Conservation (phyloP, 1,140 invertebrate genomes). For the Leucophenga varia region DNA sequence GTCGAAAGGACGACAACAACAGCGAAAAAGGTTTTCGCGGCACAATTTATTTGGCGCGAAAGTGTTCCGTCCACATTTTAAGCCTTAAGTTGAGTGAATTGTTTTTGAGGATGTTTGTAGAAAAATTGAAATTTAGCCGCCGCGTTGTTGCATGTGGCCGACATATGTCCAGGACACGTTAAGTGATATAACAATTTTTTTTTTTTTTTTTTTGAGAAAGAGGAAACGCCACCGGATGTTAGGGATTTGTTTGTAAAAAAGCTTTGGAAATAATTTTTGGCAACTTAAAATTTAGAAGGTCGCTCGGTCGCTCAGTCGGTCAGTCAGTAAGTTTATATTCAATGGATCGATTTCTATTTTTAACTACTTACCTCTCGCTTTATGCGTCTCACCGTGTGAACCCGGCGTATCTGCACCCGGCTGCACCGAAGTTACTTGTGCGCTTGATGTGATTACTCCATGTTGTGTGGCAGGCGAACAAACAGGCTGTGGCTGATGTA, state of each 20-base stretch:
- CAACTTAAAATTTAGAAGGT: slow-evolving; percentile 40
- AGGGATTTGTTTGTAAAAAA: slow-evolving; percentile 35
- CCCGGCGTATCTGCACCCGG: slow-evolving; percentile 25
- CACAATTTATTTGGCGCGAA: slow-evolving; percentile 28
- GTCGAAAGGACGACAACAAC: too few relatives aligned
- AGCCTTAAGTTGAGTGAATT: too few relatives aligned
- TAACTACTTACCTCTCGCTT: slow-evolving; percentile 44
- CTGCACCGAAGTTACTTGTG: slow-evolving; percentile 20
- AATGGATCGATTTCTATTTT: too few relatives aligned
- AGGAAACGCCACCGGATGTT: slow-evolving; percentile 30
- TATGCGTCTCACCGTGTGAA: slow-evolving; percentile 30
- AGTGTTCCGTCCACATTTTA: too few relatives aligned
- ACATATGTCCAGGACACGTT: slow-evolving; percentile 50
- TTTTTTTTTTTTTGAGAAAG: slow-evolving; percentile 16
- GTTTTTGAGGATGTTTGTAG: slow-evolving; percentile 4
- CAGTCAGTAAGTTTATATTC: too few relatives aligned
- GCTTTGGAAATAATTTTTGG: slow-evolving; percentile 37
- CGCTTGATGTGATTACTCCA: slow-evolving; percentile 47
- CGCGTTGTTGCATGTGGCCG: slow-evolving; percentile 16
- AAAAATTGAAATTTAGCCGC: slow-evolving; percentile 19
- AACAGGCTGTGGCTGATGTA: slow-evolving; percentile 29
- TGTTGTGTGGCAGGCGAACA: slow-evolving; percentile 48
- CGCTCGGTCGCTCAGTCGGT: slow-evolving; percentile 33
- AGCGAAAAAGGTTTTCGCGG: too few relatives aligned
- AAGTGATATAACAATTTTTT: slow-evolving; percentile 29